phyloP scores from a whole-genome alignment of 1,140 invertebrate genomes.

The Holotrichia oblita region DNA sequence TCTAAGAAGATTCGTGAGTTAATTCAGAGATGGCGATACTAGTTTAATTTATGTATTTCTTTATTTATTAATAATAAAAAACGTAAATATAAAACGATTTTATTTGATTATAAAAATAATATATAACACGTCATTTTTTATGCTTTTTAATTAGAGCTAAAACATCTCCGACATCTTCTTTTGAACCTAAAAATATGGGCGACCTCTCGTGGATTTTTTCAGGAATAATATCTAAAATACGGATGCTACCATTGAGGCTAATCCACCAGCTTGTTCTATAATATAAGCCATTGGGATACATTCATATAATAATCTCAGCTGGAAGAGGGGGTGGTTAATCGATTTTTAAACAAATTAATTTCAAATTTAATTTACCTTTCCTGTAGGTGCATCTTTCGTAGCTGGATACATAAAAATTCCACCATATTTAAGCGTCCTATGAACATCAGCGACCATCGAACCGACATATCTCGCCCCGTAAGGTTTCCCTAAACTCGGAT shows the following conservation, averaged over 20 bases:
- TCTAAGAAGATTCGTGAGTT: too few species aligned
- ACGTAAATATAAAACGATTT: too few species aligned
- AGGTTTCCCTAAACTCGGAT: slow-evolving; percentile 85
- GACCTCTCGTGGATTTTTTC: slow-evolving; percentile 87
- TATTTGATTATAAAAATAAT: too few species aligned
- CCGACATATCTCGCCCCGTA: slow-evolving; percentile 97
- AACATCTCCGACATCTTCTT: slow-evolving; percentile 90
- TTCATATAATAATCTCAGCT: slow-evolving; percentile 97
- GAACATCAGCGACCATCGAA: slow-evolving; percentile 99
- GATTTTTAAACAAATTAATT: too few species aligned
- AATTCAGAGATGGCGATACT: too few species aligned
- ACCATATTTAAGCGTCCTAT: slow-evolving; percentile 96
- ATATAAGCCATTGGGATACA: slow-evolving; percentile 98
- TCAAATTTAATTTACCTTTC: slow-evolving; percentile 93
- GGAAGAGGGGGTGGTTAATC: too few species aligned
- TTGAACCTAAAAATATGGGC: slow-evolving; percentile 95
- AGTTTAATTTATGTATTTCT: too few species aligned
- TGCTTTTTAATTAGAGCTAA: slow-evolving; percentile 67
- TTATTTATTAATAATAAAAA: too few species aligned
- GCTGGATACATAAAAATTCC: slow-evolving; percentile 99
- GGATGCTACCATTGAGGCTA: slow-evolving; percentile 85
- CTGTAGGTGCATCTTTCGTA: slow-evolving; percentile 88
- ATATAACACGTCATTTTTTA: slow-evolving; percentile 46
- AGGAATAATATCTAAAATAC: slow-evolving; percentile 91
- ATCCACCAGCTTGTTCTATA: slow-evolving; percentile 84